These are phyloP conservation scores for Venustoraphidia nigricollis DNA, from an alignment of 2,888 invertebrate genomes.

Conservation along the genomic window DNA sequence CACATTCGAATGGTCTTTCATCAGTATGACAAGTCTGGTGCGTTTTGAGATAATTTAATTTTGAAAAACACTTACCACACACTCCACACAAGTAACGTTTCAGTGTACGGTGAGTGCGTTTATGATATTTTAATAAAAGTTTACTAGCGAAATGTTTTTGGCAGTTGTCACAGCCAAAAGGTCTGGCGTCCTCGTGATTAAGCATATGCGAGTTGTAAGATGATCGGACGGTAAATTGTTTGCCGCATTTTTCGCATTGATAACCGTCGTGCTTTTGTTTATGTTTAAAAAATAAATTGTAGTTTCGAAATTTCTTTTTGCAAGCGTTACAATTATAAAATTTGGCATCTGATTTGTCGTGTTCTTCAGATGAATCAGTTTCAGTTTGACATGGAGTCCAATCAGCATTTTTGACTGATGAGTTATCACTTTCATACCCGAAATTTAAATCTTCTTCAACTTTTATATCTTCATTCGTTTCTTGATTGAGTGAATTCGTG, in stretches of 20 bases:
- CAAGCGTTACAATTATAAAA: too few relatives aligned
- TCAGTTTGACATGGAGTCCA: too few relatives aligned
- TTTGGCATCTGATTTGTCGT: too few relatives aligned
- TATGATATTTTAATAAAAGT: conserved; percentile 1
- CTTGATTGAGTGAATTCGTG: too few relatives aligned
- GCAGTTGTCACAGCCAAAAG: not conserved
- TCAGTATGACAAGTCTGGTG: not conserved
- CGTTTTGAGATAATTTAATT: not conserved
- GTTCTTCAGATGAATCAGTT: too few relatives aligned
- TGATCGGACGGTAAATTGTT: not conserved
- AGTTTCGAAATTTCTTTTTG: too few relatives aligned
- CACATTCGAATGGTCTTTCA: not conserved
- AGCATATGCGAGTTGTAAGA: not conserved
- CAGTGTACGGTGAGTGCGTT: not conserved
- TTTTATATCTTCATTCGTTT: too few relatives aligned
- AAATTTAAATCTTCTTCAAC: too few relatives aligned
- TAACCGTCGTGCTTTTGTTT: too few relatives aligned
- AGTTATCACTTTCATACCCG: too few relatives aligned
- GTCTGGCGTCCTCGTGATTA: not conserved
- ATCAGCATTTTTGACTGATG: too few relatives aligned
- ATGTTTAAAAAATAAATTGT: too few relatives aligned
- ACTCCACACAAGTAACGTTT: not conserved
- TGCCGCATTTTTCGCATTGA: not conserved
- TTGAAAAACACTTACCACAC: not conserved
- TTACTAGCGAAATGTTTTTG: not conserved